phyloP scores from a whole-genome alignment of 64 coral and sea anemone genomes.

The Exaiptasia diaphana region DNA sequence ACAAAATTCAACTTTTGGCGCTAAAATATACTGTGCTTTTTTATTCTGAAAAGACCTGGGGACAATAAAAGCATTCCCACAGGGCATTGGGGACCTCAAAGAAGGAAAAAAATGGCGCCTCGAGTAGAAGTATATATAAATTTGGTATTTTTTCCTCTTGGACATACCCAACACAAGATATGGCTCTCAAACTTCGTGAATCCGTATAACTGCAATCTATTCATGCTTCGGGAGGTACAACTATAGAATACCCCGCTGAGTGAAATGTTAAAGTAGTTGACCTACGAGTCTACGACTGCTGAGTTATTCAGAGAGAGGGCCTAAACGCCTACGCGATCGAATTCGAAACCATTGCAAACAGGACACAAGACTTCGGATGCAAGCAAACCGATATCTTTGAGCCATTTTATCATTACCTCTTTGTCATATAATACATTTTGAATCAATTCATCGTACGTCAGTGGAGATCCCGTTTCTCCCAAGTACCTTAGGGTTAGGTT shows the following conservation, averaged over 20 bases:
- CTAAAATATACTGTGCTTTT: no score
- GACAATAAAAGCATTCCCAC: no score
- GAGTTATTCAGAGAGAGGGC: not conserved
- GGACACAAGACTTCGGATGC: not conserved
- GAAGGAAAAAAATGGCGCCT: no score
- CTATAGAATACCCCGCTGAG: not conserved
- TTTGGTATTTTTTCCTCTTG: no score
- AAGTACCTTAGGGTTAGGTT: no score
- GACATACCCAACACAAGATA: no score
- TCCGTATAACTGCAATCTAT: no score
- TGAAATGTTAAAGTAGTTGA: not conserved
- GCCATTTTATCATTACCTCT: not conserved
- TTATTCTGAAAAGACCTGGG: no score
- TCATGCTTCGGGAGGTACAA: not conserved
- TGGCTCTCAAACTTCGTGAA: no score
- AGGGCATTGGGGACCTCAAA: no score
- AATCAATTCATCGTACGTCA: not conserved
- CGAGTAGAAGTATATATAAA: no score
- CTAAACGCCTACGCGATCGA: not conserved
- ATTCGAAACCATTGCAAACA: constrained; percentile 4
- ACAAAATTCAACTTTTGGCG: no score
- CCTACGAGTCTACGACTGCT: not conserved
- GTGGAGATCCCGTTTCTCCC: not conserved
- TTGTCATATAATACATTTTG: not conserved
- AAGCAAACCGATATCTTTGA: not conserved